Percentiles rank a stretch among this genome's conserved stretches.
These are phyloP conservation scores for Uropetala carovei DNA, from an alignment of 2,888 invertebrate genomes.

Conservation along the genomic window DNA sequence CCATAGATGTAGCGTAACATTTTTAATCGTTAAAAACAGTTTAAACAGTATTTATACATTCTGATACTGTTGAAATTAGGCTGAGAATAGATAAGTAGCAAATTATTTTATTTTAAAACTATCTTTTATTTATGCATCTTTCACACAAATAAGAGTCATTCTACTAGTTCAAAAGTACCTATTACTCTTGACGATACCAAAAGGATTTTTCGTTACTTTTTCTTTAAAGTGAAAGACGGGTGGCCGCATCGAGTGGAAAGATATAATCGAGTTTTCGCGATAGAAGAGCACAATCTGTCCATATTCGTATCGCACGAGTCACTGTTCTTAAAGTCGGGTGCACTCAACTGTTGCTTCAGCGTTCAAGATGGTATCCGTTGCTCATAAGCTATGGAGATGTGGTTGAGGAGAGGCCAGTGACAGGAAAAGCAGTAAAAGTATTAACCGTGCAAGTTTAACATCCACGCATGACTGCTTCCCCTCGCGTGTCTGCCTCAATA, in stretches of 20 bases:
- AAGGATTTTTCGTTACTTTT: neutral
- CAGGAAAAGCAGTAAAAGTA: slow-evolving; percentile 24
- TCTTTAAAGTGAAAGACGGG: neutral
- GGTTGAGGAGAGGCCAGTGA: neutral
- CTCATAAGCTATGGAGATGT: neutral
- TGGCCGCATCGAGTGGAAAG: neutral
- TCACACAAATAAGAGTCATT: no score
- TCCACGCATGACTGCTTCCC: slow-evolving; percentile 9
- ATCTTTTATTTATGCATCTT: no score
- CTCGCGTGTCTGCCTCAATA: slow-evolving; percentile 5
- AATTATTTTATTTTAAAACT: no score
- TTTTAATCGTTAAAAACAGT: no score
- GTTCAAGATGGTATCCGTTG: neutral
- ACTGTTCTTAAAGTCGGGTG: neutral
- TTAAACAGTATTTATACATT: no score
- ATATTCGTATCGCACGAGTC: neutral
- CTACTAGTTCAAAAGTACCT: no score
- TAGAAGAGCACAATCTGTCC: neutral
- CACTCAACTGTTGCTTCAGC: neutral
- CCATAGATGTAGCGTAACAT: no score
- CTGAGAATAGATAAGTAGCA: no score
- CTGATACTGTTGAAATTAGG: no score
- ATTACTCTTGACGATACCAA: no score
- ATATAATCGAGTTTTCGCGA: neutral
- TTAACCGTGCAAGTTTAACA: slow-evolving; percentile 19